Base-by-base conservation (phyloP, 1,140 invertebrate genomes). In the Anastrepha ludens region DNA sequence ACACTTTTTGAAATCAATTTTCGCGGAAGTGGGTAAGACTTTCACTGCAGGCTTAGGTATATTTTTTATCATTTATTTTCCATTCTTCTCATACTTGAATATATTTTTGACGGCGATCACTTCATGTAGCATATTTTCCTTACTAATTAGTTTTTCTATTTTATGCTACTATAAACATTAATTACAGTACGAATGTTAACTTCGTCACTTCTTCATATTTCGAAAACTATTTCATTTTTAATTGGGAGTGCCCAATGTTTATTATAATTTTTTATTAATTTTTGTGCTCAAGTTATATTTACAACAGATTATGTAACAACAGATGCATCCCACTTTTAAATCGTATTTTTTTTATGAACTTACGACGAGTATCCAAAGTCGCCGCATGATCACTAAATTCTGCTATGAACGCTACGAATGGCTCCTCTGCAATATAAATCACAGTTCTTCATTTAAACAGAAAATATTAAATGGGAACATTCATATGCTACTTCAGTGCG, bases 361-460 rank as follows among this genome's bases (percentile, higher is more conserved):
- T 81, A 81, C 74, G 20, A 81, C 74, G 9, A 81, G 55, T 81
- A 47, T 50, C 44, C 74, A 81, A 15, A 81, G 8, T 29, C 20
- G 74, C 74, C 74, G 74, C 74, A 81, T 81, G 47, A 20, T 55
- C 74, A 81, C 47, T 20, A 11, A n/a, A 8, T 29, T 50, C 3
- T 8, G n/a, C n/a, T 81, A 17, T 55, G 7, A 50, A 81, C 47
- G 20, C 74, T 11, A 20, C 47, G n/a, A 20, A 20, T 55, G 4
- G 20, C 8, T 8, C 2, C 17, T 81, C 20, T 41, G 3, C 20
- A 29, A 50, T n/a, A 55, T 17, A 29, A 8, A 17, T 3, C 44
- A 81, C 74, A 11, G 17, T 11, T 81, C 47, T 29, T 55, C 17
- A 55, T 58, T 55, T 81, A 55, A 81, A 55, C 20, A 44, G 13